phyloP scores from a whole-genome alignment of 2,113 vertebrate genomes.

The Poecilia latipinna region DNA sequence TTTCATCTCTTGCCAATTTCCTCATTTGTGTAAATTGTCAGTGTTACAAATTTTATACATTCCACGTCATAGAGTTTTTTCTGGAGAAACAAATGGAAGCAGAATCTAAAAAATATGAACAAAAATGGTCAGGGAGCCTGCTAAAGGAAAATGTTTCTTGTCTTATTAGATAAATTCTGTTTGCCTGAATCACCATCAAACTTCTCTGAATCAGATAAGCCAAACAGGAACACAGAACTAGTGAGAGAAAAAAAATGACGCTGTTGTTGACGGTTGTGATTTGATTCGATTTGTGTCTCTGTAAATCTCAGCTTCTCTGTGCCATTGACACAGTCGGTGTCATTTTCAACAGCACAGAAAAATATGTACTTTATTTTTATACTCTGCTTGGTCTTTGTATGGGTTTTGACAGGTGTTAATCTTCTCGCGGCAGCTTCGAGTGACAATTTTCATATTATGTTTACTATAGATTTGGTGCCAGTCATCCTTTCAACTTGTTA shows the following conservation, averaged over 20 bases:
- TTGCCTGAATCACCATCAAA: too few relatives aligned
- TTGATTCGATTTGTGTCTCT: constrained; percentile 3
- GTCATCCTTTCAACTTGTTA: background rate
- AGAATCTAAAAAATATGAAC: too few relatives aligned
- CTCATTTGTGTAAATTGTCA: background rate
- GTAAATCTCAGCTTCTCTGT: background rate
- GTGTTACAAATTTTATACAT: too few relatives aligned
- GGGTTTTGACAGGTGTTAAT: constrained; percentile 6
- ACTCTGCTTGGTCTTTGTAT: constrained; percentile 15
- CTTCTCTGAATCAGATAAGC: background rate
- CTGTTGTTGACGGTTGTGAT: background rate
- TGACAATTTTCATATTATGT: background rate
- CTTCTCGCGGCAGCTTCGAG: constrained; percentile 9
- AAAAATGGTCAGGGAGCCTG: background rate
- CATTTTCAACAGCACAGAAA: constrained; percentile 29
- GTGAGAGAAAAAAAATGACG: background rate
- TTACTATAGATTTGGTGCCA: background rate
- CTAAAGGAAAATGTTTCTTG: background rate
- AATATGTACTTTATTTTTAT: constrained; percentile 19
- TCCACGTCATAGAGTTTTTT: too few relatives aligned
- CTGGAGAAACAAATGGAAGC: too few relatives aligned
- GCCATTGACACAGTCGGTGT: background rate
- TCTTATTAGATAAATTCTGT: background rate
- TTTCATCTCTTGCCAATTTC: background rate
- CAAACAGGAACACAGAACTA: background rate